These are phyloP conservation scores for Cyanoliseus patagonus DNA, from an alignment of 2,113 vertebrate species.

Conservation along the genomic window DNA sequence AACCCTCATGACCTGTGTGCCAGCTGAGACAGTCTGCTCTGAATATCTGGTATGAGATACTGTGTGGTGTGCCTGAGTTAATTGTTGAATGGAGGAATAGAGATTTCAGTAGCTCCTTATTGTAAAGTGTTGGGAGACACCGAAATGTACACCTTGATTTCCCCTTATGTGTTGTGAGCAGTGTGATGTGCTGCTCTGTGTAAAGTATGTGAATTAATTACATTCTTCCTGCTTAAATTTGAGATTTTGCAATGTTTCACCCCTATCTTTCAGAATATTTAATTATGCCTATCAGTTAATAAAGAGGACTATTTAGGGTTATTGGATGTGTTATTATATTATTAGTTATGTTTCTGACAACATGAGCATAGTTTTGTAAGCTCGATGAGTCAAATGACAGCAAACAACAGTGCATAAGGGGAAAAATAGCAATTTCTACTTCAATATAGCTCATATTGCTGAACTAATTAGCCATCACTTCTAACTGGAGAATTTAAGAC, in stretches of 20 bases:
- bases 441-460: background rate
- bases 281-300: background rate
- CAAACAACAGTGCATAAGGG: background rate
- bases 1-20: background rate
- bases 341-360: background rate
- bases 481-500: background rate
- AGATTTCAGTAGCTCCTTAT: background rate
- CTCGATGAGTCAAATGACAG: background rate
- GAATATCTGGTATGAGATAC: background rate
- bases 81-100: background rate
- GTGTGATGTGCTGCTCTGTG: background rate
- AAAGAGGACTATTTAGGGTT: background rate
- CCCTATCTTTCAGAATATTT: background rate
- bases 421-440: background rate
- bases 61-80: background rate
- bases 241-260: background rate
- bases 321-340: background rate
- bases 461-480: background rate
- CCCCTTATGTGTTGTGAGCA: background rate
- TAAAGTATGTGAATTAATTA: background rate
- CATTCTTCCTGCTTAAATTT: background rate
- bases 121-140: background rate
- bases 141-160: background rate
- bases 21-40: background rate
- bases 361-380: background rate